Evolutionary conservation across 2,797 vertebrate genomes (phyloP), one percentile per base, ranked within the genome.

Genomic region (Mormyrops attenuatus): DNA sequence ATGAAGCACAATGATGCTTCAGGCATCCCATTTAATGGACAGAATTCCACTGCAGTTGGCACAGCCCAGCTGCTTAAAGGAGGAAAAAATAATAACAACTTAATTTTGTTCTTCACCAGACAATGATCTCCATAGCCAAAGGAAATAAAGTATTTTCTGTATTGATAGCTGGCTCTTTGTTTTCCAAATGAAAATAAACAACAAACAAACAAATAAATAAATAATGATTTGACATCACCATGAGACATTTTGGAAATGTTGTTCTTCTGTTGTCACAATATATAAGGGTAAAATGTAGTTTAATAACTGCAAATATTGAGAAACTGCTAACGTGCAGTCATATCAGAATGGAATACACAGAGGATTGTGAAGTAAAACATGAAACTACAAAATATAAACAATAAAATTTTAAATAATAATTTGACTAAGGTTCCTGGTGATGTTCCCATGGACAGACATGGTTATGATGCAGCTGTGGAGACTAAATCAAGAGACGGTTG

Each of bases 91-190:
- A 44, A 80, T 20, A 82, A 82, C 6, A 41, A 44, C 77, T 44
- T 82, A n/a, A 82, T 82, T 82, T 82, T 47, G 77, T 82, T 47
- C 38, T 41, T 47, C 77, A 7, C 17, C 77, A n/a, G 41, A 82
- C 73, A 80, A 80, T 82, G 41, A 82, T 82, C 77, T 82, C 7
- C 2, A 82, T 82, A 47, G 77, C 77, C 77, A 44, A 82, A 82
- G 77, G 77, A 82, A 82, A 82, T 47, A 8, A 47, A 44, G 6
- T 47, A n/a, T 82, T 82, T 80, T 41, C 38, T 80, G 15, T 80
- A 44, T 44, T 82, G 41, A 82, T 82, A 44, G 41, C 41, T 82
- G 77, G 17, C 20, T n/a, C 77, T 82, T 9, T 82, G 77, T 47
- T 9, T 47, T 82, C 20, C 41, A 80, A 80, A 47, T 47, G 49